A percentile compares a stretch with the other conserved stretches of the same genome.
phyloP scores from a whole-genome alignment of 2,113 vertebrate genomes.

The Planiliza haematocheilus region DNA sequence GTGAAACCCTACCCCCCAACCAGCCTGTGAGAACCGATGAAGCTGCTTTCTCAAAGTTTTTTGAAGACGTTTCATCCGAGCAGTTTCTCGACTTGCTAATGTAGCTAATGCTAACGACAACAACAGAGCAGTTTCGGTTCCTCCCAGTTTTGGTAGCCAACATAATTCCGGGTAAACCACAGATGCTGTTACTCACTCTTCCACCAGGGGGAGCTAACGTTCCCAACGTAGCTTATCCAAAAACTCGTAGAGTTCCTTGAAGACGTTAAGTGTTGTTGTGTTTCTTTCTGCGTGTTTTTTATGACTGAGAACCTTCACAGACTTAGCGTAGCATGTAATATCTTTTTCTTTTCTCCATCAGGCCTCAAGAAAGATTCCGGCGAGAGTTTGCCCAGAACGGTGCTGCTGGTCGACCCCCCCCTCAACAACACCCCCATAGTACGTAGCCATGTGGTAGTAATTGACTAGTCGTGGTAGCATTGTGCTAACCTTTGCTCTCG shows the following conservation, averaged over 20 bases:
- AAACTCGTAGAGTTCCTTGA: no score
- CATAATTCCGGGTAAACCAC: no score
- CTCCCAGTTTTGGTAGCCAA: constrained; percentile 41
- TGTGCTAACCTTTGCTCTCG: fast-evolving
- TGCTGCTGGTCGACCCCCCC: constrained; percentile 59
- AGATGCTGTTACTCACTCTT: background rate
- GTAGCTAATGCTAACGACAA: constrained; percentile 41
- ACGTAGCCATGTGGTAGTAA: background rate
- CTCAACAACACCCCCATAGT: constrained; percentile 62
- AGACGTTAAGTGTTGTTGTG: no score
- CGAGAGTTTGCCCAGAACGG: constrained; percentile 11
- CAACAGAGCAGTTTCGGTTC: background rate
- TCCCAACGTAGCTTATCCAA: no score
- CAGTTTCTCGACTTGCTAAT: background rate
- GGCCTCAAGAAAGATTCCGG: constrained; percentile 26
- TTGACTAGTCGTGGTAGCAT: no score
- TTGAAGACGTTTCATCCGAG: no score
- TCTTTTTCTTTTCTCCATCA: constrained; percentile 8
- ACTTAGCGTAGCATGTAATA: background rate
- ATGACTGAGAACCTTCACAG: no score
- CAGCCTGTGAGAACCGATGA: no score
- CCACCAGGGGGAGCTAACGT: constrained; percentile 13
- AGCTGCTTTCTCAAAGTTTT: no score
- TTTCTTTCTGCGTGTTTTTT: no score
- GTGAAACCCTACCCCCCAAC: no score